Conservation (phyloP, 2,888 invertebrate species). For the Helobdella robusta region DNA sequence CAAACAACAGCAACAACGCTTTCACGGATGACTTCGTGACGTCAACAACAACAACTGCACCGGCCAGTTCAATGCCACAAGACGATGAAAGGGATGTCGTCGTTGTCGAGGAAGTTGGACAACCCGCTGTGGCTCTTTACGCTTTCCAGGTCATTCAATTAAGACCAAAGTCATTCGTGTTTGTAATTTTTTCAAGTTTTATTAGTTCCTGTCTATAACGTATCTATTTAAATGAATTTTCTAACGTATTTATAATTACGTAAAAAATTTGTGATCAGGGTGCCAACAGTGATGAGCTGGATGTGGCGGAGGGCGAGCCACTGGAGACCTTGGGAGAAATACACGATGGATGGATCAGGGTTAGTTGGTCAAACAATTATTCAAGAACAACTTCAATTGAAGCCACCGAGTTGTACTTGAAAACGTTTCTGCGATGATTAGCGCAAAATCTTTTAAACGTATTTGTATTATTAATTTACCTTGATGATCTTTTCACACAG, state of each 20-base stretch:
- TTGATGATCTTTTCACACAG: too few relatives aligned
- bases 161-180: neutral
- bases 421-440: too few relatives aligned
- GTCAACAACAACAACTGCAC: neutral
- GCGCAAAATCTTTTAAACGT: too few relatives aligned
- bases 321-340: slow-evolving; percentile 18
- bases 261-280: neutral
- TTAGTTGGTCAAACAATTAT: too few relatives aligned
- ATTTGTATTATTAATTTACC: too few relatives aligned
- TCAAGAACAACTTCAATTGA: too few relatives aligned
- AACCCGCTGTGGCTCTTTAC: slow-evolving; percentile 14
- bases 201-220: neutral
- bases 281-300: slow-evolving; percentile 4
- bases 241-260: too few relatives aligned
- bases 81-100: too few relatives aligned
- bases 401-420: too few relatives aligned
- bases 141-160: slow-evolving; percentile 11
- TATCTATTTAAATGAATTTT: neutral
- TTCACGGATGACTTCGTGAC: neutral
- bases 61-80: neutral
- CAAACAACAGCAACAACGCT: slow-evolving; percentile 1
- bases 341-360: slow-evolving; percentile 24
- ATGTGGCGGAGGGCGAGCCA: slow-evolving; percentile 11
- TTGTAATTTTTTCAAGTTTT: neutral
- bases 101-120: slow-evolving; percentile 12